Base-by-base conservation (phyloP, 2,888 invertebrate genomes). In the Ennomos fuscantarius region DNA sequence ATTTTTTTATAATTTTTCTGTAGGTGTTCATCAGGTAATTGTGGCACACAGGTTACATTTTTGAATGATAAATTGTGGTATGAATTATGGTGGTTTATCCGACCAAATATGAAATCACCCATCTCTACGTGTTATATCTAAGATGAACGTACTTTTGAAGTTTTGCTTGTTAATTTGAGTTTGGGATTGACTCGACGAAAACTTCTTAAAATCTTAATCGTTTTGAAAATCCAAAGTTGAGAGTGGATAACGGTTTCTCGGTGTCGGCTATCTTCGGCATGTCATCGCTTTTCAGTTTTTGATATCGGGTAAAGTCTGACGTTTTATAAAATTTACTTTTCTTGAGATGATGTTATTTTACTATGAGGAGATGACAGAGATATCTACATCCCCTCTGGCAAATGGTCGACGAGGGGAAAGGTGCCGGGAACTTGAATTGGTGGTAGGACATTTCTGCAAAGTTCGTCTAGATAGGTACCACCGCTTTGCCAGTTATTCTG, bases 151-250 rank as follows among this genome's bases (percentile, higher is more conserved):
- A 58, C 57, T 58, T 51, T 48, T 50, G 36, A 31, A 59, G 58
- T 59, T 59, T 45, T 36, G 58, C 58, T 54, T 59, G 58, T 59
- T 53, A 59, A 59, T 59, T 59, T 54, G 53, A 59, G 44, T 59
- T 54, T 35, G 53, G 49, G 58, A 59, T 59, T 59, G 58, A 59
- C 58, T 59, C 58, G 36, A n/a, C 58, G 58, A 13, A 58, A 59
- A 59, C 49, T 59, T 54, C 58, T 59, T 54, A 37, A 59, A 59
- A 59, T 59, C 53, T 59, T 59, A 59, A 59, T 59, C 58, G 58
- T 45, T 59, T 59, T 50, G 53, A 45, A 58, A 53, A 53, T 13
- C 33, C 36, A 35, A 52, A 51, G 44, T 41, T 42, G 48, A 1
- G 35, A 15, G 11, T 24, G 11, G 58, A 53, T 59, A 59, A 52